Conservation (phyloP, 2,113 vertebrate species). For the Trogon surrucura region DNA sequence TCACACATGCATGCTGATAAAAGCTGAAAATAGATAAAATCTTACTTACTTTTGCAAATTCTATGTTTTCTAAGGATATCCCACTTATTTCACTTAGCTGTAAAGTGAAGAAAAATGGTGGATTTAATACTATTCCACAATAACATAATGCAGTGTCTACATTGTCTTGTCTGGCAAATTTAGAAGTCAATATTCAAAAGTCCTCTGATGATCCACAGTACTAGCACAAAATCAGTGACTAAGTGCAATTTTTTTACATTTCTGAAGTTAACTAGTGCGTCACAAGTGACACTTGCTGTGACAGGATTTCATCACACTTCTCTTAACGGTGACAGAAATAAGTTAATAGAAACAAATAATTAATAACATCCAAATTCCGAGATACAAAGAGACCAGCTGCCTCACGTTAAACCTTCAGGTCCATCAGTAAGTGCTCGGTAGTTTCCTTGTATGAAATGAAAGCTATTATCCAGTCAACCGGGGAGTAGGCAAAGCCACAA, state of each 20-base stretch:
- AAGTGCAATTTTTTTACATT: not conserved
- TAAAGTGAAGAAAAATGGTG: conserved; percentile 33
- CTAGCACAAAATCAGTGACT: not conserved
- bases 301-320: not conserved
- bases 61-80: conserved; percentile 90
- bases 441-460: not conserved
- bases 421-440: not conserved
- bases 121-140: not conserved
- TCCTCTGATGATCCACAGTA: not conserved
- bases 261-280: not conserved
- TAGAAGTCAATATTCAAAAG: not conserved
- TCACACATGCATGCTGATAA: not conserved
- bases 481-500: not conserved
- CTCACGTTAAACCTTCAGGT: not conserved
- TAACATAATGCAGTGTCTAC: not conserved
- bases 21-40: not conserved
- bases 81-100: conserved; percentile 92
- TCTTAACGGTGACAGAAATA: not conserved
- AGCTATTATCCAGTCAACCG: not conserved
- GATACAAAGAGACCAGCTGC: not conserved
- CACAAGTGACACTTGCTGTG: not conserved
- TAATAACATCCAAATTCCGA: not conserved
- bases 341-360: not conserved
- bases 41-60: conserved; percentile 93
- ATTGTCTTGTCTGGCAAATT: not conserved